A percentile compares a stretch with the other conserved stretches of the same genome.
These are phyloP conservation scores for Aurelia sp. DNA, from an alignment of 30 jellyfish, hydroid and myxozoan species.

Conservation along the genomic window DNA sequence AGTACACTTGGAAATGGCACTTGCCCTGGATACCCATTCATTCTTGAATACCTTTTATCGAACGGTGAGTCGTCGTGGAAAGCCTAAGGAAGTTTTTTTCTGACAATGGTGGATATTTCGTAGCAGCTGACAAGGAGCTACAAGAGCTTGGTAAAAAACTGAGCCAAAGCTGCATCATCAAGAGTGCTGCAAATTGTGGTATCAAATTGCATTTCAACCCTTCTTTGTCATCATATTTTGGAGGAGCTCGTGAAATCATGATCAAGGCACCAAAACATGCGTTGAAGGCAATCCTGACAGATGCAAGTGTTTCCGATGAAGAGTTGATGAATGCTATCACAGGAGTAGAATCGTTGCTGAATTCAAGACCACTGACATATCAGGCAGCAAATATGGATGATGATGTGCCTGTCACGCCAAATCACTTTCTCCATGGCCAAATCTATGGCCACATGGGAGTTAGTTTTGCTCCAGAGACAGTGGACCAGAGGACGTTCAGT, in stretches of 20 bases:
- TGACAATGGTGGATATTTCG: too few relatives aligned
- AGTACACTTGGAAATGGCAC: too few relatives aligned
- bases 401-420: conserved; percentile 64
- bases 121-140: too few relatives aligned
- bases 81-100: too few relatives aligned
- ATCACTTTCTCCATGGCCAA: conserved; percentile 60
- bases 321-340: conserved; percentile 45
- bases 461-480: conserved; percentile 33
- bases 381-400: conserved; percentile 50
- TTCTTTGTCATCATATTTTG: conserved; percentile 66
- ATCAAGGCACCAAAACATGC: conserved; percentile 66
- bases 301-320: conserved; percentile 56
- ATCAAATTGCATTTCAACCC: too few relatives aligned
- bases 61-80: too few relatives aligned
- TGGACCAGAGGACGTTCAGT: neutral
- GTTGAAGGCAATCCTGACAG: conserved; percentile 30
- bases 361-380: conserved; percentile 53
- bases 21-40: too few relatives aligned
- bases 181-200: too few relatives aligned
- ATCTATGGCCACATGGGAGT: conserved; percentile 66
- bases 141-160: too few relatives aligned
- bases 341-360: conserved; percentile 54
- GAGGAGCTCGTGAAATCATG: conserved; percentile 33
- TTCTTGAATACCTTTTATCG: too few relatives aligned
- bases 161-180: too few relatives aligned